These are phyloP conservation scores for Bellardia bayeri DNA, from an alignment of 2,888 invertebrate genomes.

Conservation along the genomic window DNA sequence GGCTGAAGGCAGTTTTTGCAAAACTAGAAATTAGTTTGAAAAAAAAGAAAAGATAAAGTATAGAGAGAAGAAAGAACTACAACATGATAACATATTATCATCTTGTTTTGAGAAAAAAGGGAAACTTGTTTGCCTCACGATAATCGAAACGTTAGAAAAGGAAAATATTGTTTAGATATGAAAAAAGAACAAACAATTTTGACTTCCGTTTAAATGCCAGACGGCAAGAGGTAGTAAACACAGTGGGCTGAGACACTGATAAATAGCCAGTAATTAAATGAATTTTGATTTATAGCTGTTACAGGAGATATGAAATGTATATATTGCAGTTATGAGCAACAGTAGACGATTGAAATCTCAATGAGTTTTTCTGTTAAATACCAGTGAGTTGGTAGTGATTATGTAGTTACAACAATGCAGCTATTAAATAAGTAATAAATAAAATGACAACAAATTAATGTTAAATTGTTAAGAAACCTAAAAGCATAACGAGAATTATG, in stretches of 20 bases:
- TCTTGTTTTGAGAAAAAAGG: conserved; percentile 47
- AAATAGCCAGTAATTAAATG: conserved; percentile 53
- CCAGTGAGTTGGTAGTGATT: neutral
- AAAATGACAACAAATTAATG: too few relatives aligned
- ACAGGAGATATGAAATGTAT: neutral
- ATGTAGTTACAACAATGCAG: too few relatives aligned
- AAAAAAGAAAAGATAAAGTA: conserved; percentile 7
- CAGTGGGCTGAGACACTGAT: conserved; percentile 57
- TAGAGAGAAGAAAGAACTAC: neutral
- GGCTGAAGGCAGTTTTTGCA: conserved; percentile 46
- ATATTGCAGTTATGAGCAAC: neutral
- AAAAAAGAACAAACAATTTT: conserved; percentile 30
- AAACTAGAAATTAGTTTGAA: neutral
- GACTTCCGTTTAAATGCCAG: conserved; percentile 63
- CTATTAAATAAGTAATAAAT: too few relatives aligned
- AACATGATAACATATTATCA: conserved; percentile 62
- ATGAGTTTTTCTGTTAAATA: conserved; percentile 6
- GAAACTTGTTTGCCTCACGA: conserved; percentile 63
- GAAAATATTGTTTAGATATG: neutral
- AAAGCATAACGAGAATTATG: too few relatives aligned
- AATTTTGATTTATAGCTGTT: conserved; percentile 45
- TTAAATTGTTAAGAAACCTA: too few relatives aligned
- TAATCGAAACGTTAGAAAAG: neutral
- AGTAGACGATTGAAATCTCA: neutral
- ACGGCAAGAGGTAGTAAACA: conserved; percentile 33